Evolutionary conservation across 1,140 invertebrate genomes (phyloP).

Genomic region (Nephila pilipes): DNA sequence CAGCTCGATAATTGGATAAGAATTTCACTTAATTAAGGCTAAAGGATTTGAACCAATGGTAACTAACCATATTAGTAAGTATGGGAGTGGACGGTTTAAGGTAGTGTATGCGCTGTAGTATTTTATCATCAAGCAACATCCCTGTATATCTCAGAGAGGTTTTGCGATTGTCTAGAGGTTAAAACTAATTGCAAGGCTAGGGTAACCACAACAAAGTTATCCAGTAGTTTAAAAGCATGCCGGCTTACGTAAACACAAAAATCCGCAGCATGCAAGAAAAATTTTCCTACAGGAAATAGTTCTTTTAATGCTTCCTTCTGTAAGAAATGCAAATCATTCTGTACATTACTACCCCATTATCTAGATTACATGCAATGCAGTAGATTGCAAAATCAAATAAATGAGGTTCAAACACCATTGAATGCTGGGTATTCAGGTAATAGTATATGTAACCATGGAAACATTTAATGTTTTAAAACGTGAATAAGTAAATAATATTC

Average conservation of each 20-base stretch:
- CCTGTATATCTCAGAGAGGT: not conserved
- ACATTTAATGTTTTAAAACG: not conserved
- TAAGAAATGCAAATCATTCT: not conserved
- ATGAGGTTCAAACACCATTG: not conserved
- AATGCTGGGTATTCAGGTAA: not conserved
- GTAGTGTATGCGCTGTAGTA: not conserved
- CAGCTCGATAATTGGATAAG: constrained; percentile 72
- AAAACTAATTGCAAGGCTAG: not conserved
- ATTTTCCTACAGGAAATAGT: not conserved
- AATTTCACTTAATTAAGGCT: constrained; percentile 72
- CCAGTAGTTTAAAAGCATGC: not conserved
- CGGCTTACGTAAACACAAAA: not conserved
- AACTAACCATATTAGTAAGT: constrained; percentile 46
- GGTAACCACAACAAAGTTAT: not conserved
- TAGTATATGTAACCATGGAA: not conserved
- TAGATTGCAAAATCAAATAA: constrained; percentile 23
- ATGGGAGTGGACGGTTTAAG: constrained; percentile 27
- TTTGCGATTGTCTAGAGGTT: not conserved
- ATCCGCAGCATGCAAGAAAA: not conserved
- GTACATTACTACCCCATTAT: not conserved
- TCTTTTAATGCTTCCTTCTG: not conserved
- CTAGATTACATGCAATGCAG: not conserved
- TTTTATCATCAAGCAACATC: not conserved
- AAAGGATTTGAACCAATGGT: constrained; percentile 69
- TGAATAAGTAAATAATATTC: no score